Evolutionary conservation across 2,113 vertebrate genomes (phyloP).

Genomic region (Oreochromis aureus): DNA sequence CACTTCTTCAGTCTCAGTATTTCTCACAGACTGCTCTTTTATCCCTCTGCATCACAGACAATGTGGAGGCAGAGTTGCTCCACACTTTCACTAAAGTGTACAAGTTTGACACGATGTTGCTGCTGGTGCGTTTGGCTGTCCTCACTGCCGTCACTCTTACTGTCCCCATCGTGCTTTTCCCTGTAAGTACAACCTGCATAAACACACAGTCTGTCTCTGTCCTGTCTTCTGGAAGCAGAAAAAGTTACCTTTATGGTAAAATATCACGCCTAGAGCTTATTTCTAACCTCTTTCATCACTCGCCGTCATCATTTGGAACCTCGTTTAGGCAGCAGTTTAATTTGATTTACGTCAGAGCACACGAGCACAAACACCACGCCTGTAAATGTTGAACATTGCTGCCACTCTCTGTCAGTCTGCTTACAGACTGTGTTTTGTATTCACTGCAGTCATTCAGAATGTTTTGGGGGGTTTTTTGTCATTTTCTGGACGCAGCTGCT

Average conservation of each 20-base stretch:
- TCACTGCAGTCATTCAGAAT: neutral
- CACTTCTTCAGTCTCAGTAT: neutral
- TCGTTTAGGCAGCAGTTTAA: neutral
- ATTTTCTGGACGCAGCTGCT: neutral
- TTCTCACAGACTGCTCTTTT: neutral
- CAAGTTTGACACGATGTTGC: slow-evolving; percentile 82
- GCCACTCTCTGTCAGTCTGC: neutral
- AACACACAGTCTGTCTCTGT: neutral
- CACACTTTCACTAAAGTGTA: slow-evolving; percentile 94
- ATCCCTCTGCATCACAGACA: slow-evolving; percentile 62
- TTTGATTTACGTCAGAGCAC: slow-evolving; percentile 7
- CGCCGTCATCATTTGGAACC: neutral
- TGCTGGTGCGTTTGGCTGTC: slow-evolving; percentile 91
- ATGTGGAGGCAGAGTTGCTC: slow-evolving; percentile 92
- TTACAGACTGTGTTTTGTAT: slow-evolving; percentile 19
- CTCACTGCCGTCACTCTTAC: slow-evolving; percentile 93
- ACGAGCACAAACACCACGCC: neutral
- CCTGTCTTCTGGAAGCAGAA: neutral
- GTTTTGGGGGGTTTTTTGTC: rapidly evolving
- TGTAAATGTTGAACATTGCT: neutral
- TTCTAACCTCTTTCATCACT: neutral
- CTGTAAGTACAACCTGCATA: slow-evolving; percentile 77
- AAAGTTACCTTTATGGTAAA: neutral
- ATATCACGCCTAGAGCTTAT: neutral
- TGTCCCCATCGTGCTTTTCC: slow-evolving; percentile 94